Percentiles rank a stretch among this genome's conserved stretches.
Evolutionary conservation across 2,797 vertebrate genomes (phyloP).

Genomic region (Erethizon dorsatum): DNA sequence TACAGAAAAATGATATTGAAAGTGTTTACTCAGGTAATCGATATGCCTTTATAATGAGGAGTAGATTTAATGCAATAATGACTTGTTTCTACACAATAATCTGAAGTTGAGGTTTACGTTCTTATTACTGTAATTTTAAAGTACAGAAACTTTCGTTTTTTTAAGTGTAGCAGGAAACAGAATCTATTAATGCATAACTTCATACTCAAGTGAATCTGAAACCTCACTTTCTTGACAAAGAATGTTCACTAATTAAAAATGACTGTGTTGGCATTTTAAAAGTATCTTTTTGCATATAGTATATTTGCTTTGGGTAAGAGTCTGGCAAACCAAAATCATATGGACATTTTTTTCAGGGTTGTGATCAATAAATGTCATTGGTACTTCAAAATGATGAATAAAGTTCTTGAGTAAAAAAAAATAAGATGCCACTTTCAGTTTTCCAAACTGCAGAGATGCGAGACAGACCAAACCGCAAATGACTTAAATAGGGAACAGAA

Average conservation of each 20-base stretch:
- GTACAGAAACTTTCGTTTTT: background rate
- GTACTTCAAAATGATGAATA: constrained; percentile 61
- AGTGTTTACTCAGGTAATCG: constrained; percentile 11
- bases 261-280: constrained; percentile 1
- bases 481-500: background rate
- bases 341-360: background rate
- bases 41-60: background rate
- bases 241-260: constrained; percentile 61
- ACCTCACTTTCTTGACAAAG: background rate
- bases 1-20: constrained; percentile 43
- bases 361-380: constrained; percentile 37
- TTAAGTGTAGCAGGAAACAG: background rate
- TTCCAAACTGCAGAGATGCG: constrained; percentile 38
- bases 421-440: constrained; percentile 3
- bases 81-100: background rate
- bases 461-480: background rate
- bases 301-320: constrained; percentile 44
- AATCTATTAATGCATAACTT: background rate
- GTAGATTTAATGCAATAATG: constrained; percentile 18
- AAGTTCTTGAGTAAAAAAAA: background rate
- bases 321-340: constrained; percentile 59
- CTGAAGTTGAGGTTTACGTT: constrained; percentile 10
- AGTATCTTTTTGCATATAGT: constrained; percentile 16
- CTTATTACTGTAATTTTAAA: background rate
- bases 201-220: constrained; percentile 3